Evolutionary conservation across 2,113 vertebrate species (phyloP), one percentile per base, ranked within the genome.

Genomic region (Corythaixoides concolor): DNA sequence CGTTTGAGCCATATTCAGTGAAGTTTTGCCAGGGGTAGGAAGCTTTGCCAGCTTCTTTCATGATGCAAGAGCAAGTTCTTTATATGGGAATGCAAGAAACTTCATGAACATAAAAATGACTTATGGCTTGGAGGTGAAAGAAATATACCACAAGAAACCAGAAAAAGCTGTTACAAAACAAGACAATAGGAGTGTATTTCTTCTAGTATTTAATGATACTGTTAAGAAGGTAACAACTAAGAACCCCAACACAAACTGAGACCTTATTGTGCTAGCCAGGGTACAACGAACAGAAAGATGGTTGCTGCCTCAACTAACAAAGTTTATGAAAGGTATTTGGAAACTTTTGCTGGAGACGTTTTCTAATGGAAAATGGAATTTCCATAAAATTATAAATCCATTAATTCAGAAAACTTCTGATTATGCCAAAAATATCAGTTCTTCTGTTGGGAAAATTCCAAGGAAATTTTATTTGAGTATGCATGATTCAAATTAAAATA

Each of bases 281-380:
- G 33, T 59, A n/a, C 58, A 59, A 20, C 17, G 49, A 85, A 73
- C 20, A 82, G 67, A 69, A 75, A 32, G 60, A 37, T 39, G 39
- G 9, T 77, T 85, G 35, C 66, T 76, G 56, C 28, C 45, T 58
- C 52, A 85, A 43, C 9, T 20, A 72, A 53, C 7, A 35, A 24
- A 21, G 3, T 87, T 63, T 68, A 52, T 1, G 1, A 89, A 92
- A 85, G 16, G 2, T n/a, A 2, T 41, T 64, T 89, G 73, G 64
- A 86, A 79, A 37, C 62, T 30, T 82, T 58, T 86, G 37, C 45
- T 1, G 0, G 87, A 28, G 52, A 15, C 4, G 0, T 91, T 85
- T 96, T 88, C 39, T 91, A 77, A 43, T 88, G 58, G 80, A 66
- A 89, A 96, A 75, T 22, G 24, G 33, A 94, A 70, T 87, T 94